Evolutionary conservation across 2,888 invertebrate genomes (phyloP), one percentile per base, ranked within the genome.

Genomic region (Muschampia plurimacula): DNA sequence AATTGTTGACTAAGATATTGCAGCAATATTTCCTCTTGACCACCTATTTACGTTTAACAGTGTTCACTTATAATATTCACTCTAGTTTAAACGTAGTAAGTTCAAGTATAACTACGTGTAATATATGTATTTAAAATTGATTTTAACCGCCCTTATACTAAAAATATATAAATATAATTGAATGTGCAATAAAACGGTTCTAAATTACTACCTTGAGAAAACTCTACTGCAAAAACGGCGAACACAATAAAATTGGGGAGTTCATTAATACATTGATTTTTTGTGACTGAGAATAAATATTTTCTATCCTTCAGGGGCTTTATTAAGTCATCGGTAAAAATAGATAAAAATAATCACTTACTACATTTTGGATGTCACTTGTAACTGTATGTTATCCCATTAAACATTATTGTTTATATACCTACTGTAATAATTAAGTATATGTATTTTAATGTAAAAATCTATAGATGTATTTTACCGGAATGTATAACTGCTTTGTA

Each of bases 401-500:
- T 77, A 77, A 76, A 49, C 57, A 15, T n/a, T 39, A 39, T 39
- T 36, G 15, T 62, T 69, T 76, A 77, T 80, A 73, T 81, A 83
- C 82, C 28, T 62, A 41, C 10, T 57, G 3, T 57, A 15, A 12
- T 12, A 12, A 12, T 57, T 7, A n/a, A n/a, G n/a, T n/a, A 28
- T 12, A 49, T 59, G 3, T 59, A 59, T 13, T 49, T 1, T 10
- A 13, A 60, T 60, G 4, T 22, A 15, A 36, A 15, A 39, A 39
- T 39, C 44, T 13, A 12, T 52, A 32, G 22, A 44, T 66, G 41
- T 67, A 22, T 57, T 65, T 22, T 67, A 72, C 62, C 55, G 79
- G 80, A 84, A 84, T 87, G 83, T 82, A 84, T 85, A 88, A 90
- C 91, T 91, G 92, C 91, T 89, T 92, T 92, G 93, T 93, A 91